Evolutionary conservation across 2,888 invertebrate genomes (phyloP), one percentile per base, ranked within the genome.

Genomic region (Heliconius erato): DNA sequence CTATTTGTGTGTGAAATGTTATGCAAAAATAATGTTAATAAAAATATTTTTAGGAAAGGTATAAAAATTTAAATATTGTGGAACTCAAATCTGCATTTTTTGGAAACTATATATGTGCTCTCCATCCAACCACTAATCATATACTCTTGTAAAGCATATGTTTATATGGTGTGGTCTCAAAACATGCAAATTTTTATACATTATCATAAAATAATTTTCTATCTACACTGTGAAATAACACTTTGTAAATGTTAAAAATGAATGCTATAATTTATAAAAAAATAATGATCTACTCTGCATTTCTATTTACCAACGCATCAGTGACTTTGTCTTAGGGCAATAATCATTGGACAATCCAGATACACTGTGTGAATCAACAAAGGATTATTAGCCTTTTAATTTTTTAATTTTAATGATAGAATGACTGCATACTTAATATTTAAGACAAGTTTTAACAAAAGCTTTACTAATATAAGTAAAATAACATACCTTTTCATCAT

Each of bases 401-500:
- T 72, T 26, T 40, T 77, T 76, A 63, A 72, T 78, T 81, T 82
- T 83, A 76, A 93, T 93, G 88, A 91, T 89, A 90, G 83, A 83
- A 83, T 85, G 82, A 85, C 83, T 81, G 85, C 86, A 87, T 83
- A 85, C 85, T 86, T 85, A 85, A 86, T 84, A 86, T 82, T 77
- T 82, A 84, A 79, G 84, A 82, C 84, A 81, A 84, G 72, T 67
- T 79, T 83, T n/a, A 77, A 83, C 79, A 83, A 77, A 85, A 83
- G 81, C 82, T 84, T 74, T 74, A 81, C 79, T 86, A 83, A 82
- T 35, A 79, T 28, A 79, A 67, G 67, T 54, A 79, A 40, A 49
- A 44, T 49, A 85, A 94, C 97, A 96, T 96, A 98, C 98, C 98
- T 98, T 98, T 91, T 98, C 98, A 92, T 98, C 98, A 91, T 97